Evolutionary conservation across 2,888 invertebrate genomes (phyloP), one percentile per base, ranked within the genome.

Genomic region (Pristionchus entomophagus): DNA sequence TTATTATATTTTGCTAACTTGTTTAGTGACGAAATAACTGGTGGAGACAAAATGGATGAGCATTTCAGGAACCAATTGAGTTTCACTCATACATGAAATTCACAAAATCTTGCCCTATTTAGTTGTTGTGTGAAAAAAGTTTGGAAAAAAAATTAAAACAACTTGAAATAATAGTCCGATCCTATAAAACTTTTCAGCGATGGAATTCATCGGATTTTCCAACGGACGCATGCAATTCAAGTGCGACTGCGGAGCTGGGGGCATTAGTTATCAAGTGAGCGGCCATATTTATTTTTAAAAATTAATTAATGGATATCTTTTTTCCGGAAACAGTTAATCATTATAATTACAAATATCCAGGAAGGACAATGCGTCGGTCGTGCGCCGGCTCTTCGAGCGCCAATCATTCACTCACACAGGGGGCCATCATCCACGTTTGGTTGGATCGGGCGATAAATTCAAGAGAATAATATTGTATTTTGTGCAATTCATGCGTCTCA

Each of bases 191-290:
- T 17, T 73, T 45, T 26, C 14, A 73, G 73, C 73, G 1, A 73
- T 41, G 2, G 41, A 73, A 73, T 73, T 73, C 26, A 41, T 73
- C 73, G 73, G 73, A 22, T 73, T 73, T 22, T 22, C 73, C 12
- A 73, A 45, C 26, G 73, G 73, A 8, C 73, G 45, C 8, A 73
- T 73, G 73, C 73, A 41, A 4, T 73, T 73, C 41, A 41, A 26
- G 26, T 73, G 73, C 41, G 73, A 73, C 41, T 73, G 73, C 45
- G 73, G 73, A 73, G 73, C 19, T n/a, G 45, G 26, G 10, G 73
- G 73, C 12, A n/a, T 38, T 12, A 45, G 26, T n/a, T 73, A 73
- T 73, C 73, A 73, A 41, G 73, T 73, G 45, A 41, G 1, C n/a
- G n/a, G n/a, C n/a, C n/a, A n/a, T n/a, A n/a, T 35, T 65, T 35